Evolutionary conservation across 2,113 vertebrate genomes (phyloP).

Genomic region (Aegithalos caudatus): DNA sequence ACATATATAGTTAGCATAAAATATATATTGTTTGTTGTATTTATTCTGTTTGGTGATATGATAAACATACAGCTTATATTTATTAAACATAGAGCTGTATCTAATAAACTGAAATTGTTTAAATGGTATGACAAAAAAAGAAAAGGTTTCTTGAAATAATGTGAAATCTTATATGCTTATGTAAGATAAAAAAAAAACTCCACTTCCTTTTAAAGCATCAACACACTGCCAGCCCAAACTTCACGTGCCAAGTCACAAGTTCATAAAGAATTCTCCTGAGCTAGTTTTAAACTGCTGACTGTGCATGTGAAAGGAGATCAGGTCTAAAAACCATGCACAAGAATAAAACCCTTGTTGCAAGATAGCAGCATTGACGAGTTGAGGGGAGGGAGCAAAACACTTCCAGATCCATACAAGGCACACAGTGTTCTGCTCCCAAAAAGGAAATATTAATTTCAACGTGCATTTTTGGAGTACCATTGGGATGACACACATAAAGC

Average conservation of each 20-base stretch:
- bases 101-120: neutral
- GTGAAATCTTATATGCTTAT: neutral
- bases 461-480: slow-evolving; percentile 38
- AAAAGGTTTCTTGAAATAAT: neutral
- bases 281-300: neutral
- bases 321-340: neutral
- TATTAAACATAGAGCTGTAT: neutral
- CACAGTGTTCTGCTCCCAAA: slow-evolving; percentile 7
- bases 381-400: neutral
- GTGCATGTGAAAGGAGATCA: slow-evolving; percentile 10
- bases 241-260: neutral
- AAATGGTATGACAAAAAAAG: neutral
- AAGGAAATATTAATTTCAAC: slow-evolving; percentile 48
- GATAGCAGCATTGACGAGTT: neutral
- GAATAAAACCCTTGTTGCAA: slow-evolving; percentile 1
- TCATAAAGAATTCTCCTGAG: neutral
- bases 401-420: slow-evolving; percentile 16
- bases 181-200: neutral
- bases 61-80: neutral
- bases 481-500: slow-evolving; percentile 7
- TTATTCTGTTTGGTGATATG: neutral
- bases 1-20: neutral
- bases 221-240: neutral
- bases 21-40: neutral
- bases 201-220: neutral